Base-by-base conservation (phyloP, 2,888 invertebrate species). In the Leptura quadrifasciata region DNA sequence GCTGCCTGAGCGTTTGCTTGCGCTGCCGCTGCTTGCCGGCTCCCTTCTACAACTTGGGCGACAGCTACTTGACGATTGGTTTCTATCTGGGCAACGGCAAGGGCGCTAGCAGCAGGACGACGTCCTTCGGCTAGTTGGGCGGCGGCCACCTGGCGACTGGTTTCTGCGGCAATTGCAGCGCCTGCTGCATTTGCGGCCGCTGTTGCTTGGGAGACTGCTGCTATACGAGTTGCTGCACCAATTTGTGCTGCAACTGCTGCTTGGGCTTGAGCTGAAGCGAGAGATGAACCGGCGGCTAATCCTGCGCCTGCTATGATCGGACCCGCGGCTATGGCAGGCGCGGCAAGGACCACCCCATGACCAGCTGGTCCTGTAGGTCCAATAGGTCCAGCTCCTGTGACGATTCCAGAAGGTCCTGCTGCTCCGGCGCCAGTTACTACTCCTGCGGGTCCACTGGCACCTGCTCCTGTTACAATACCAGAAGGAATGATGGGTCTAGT, bases 381-480 rank as follows among this genome's bases (percentile, higher is more conserved):
- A 47, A 78, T 67, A 0, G 74, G 58, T 47, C 67, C 74, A 54
- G 47, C 47, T 47, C 74, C 74, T 12, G 60, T 74, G 6, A 74
- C 74, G n/a, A 74, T 71, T 15, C 74, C 74, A n/a, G 74, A 67
- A n/a, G 70, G 70, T 70, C 72, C 72, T 8, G 52, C 15, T 2
- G 72, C 72, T 21, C 72, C 61, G 3, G 72, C 61, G n/a, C 72
- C 72, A 8, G 72, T 61, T 20, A 72, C 61, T n/a, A 52, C 9
- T n/a, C 61, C 72, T 4, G 61, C 12, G 39, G 80, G 80, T 65
- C 80, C 80, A 17, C 39, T 72, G 18, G 80, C 80, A 52, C 80
- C 80, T 17, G 76, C 76, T 72, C 80, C 80, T 21, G 76, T 80
- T 31, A 80, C 80, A 10, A 78, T 76, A 68, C 80, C 80, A 20